Conservation (phyloP, 1,140 invertebrate genomes). For the Anagrus nilaparvatae region DNA sequence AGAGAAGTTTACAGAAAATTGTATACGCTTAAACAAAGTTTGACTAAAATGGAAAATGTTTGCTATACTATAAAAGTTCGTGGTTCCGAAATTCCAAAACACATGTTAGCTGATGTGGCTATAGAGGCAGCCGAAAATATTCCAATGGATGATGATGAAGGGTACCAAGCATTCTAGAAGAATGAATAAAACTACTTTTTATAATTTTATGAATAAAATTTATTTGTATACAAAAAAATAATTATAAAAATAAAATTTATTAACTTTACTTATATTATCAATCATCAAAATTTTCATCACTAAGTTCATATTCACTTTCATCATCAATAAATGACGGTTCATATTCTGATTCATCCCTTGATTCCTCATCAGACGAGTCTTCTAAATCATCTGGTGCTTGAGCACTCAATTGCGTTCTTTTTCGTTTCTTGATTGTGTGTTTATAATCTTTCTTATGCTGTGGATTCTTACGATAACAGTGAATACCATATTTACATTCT, state of each 20-base stretch:
- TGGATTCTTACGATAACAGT: slow-evolving; percentile 44
- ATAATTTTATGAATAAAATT: slow-evolving; percentile 10
- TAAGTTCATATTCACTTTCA: slow-evolving; percentile 19
- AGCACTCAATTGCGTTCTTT: slow-evolving; percentile 3
- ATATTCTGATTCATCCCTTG: slow-evolving; percentile 28
- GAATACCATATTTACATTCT: slow-evolving; percentile 42
- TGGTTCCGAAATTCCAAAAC: slow-evolving; percentile 65
- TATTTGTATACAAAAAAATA: slow-evolving; percentile 1
- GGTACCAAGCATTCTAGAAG: slow-evolving; percentile 30
- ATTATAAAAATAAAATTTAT: background rate
- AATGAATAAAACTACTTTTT: slow-evolving; percentile 10
- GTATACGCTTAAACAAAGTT: slow-evolving; percentile 56
- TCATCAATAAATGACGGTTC: slow-evolving; percentile 14
- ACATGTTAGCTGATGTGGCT: slow-evolving; percentile 52
- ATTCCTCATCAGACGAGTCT: slow-evolving; percentile 33
- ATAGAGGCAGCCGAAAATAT: slow-evolving; percentile 31
- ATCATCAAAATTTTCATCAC: background rate
- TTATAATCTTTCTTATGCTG: slow-evolving; percentile 41
- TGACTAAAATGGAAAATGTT: slow-evolving; percentile 74
- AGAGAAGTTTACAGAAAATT: slow-evolving; percentile 66
- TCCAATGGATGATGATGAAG: slow-evolving; percentile 41
- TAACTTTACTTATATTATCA: background rate
- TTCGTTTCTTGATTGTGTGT: slow-evolving; percentile 28
- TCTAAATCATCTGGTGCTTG: slow-evolving; percentile 16
- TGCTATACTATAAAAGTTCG: slow-evolving; percentile 75